phyloP scores from a whole-genome alignment of 2,888 invertebrate genomes.

The Bombylius major region DNA sequence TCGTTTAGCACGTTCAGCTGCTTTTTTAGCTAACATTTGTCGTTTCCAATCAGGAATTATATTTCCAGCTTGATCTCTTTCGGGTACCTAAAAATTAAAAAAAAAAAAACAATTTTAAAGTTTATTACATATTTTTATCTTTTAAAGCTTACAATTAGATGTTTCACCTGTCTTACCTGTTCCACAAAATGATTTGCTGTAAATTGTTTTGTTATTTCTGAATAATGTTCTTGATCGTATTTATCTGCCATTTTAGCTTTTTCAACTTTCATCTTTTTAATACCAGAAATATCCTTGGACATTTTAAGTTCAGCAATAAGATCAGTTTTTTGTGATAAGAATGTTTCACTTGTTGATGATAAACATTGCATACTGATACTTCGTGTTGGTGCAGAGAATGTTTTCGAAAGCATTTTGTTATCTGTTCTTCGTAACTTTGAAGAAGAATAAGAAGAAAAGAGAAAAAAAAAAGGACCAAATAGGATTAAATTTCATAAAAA shows the following conservation, averaged over 20 bases:
- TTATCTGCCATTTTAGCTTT: conserved; percentile 72
- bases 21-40: conserved; percentile 88
- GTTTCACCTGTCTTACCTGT: conserved; percentile 50
- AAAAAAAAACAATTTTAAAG: conserved; percentile 15
- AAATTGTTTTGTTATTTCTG: conserved; percentile 74
- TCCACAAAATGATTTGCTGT: conserved; percentile 79
- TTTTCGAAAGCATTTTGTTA: conserved; percentile 59
- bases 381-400: conserved; percentile 68
- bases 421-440: conserved; percentile 55
- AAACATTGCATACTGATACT: conserved; percentile 65
- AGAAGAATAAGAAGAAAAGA: neutral
- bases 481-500: neutral
- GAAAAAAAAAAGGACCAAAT: neutral
- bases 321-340: conserved; percentile 66
- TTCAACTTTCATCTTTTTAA: conserved; percentile 84
- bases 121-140: neutral
- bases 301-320: conserved; percentile 85
- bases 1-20: conserved; percentile 83
- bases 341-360: conserved; percentile 52
- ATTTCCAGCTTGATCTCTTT: conserved; percentile 76
- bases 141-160: neutral
- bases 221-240: conserved; percentile 69
- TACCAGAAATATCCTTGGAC: conserved; percentile 87
- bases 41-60: conserved; percentile 89
- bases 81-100: conserved; percentile 54